Conservation (phyloP, 2,888 invertebrate genomes). For the Incurvaria masculella region DNA sequence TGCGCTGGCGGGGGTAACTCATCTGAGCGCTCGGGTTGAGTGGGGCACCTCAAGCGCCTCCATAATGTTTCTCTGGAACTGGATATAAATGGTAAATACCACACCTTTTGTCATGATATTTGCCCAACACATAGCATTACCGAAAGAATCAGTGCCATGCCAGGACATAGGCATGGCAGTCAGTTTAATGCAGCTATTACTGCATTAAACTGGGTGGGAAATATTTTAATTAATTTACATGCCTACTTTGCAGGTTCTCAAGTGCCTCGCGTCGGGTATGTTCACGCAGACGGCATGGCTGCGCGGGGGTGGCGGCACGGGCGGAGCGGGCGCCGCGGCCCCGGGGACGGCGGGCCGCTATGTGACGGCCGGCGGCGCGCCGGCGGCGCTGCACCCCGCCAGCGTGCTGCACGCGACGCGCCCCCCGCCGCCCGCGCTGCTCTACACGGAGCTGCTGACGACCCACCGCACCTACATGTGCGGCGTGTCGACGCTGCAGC, state of each 20-base stretch:
- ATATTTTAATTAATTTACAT: background rate
- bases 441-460: slow-evolving; percentile 87
- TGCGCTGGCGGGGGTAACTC: too few species aligned
- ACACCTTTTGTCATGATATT: too few species aligned
- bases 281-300: slow-evolving; percentile 86
- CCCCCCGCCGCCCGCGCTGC: slow-evolving; percentile 65
- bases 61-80: too few species aligned
- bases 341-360: slow-evolving; percentile 50
- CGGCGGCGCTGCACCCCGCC: slow-evolving; percentile 80
- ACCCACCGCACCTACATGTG: slow-evolving; percentile 81
- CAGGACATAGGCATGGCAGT: too few species aligned
- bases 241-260: slow-evolving; percentile 48
- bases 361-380: slow-evolving; percentile 35
- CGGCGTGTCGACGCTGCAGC: slow-evolving; percentile 71
- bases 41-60: too few species aligned
- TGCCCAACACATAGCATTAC: too few species aligned
- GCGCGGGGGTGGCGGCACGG: slow-evolving; percentile 65
- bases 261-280: slow-evolving; percentile 77
- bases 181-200: too few species aligned
- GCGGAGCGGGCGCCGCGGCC: slow-evolving; percentile 64
- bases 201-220: background rate
- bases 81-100: too few species aligned
- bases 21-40: too few species aligned
- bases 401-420: slow-evolving; percentile 62
- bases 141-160: too few species aligned